Evolutionary conservation across 2,888 invertebrate species (phyloP).

Genomic region (Diplolepis rosae): DNA sequence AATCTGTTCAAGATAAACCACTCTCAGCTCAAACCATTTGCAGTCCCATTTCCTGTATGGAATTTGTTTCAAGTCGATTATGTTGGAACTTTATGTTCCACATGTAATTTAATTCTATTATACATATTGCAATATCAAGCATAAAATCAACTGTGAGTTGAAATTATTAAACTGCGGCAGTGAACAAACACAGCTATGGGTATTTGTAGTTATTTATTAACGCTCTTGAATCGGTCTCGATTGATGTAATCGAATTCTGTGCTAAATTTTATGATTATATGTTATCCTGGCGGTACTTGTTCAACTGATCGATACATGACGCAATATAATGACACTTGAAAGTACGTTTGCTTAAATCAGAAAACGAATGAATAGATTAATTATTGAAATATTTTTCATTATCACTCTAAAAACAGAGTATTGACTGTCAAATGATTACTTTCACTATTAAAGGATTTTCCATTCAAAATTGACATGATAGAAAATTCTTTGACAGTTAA

Average conservation of each 20-base stretch:
- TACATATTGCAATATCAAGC: conserved; percentile 13
- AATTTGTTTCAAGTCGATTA: conserved; percentile 25
- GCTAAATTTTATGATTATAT: neutral
- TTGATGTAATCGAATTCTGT: conserved; percentile 3
- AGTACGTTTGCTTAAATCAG: too few relatives aligned
- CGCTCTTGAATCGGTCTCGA: neutral
- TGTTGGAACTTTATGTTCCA: conserved; percentile 15
- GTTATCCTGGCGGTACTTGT: neutral
- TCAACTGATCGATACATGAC: neutral
- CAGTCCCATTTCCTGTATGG: conserved; percentile 20
- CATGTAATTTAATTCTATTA: conserved; percentile 28
- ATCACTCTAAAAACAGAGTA: too few relatives aligned
- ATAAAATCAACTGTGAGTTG: conserved; percentile 6
- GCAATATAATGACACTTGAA: neutral
- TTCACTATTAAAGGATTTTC: too few relatives aligned
- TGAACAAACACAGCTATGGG: too few relatives aligned
- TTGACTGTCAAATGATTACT: too few relatives aligned
- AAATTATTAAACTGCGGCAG: conserved; percentile 17
- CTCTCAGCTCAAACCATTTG: conserved; percentile 27
- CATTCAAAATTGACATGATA: too few relatives aligned
- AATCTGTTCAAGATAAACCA: conserved; percentile 30
- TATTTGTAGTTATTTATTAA: neutral
- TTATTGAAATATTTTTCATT: too few relatives aligned
- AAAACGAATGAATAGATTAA: too few relatives aligned
- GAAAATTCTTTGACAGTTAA: too few relatives aligned